Base-by-base conservation (phyloP, 2,797 vertebrate species). In the Bucorvus abyssinicus region DNA sequence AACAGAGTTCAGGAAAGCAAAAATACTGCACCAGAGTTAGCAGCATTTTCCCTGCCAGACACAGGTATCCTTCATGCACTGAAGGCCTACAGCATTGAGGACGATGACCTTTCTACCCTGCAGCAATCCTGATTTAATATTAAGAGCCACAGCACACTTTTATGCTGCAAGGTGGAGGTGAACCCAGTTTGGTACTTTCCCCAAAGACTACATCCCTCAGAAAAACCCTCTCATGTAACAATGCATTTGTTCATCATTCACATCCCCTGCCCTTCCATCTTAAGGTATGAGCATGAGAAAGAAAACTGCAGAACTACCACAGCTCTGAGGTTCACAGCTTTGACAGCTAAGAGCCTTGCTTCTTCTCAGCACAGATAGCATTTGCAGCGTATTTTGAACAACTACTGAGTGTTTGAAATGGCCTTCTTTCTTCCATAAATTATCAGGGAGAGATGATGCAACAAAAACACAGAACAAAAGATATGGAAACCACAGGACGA, bases 31-130 rank as follows among this genome's bases (percentile, higher is more conserved):
- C 5, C 20, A 70, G 38, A 34, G 19, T 60, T 34, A 26, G 38
- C 22, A 84, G 47, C 3, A 1, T 38, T 80, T 77, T 49, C 61
- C 64, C 57, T 64, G 38, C 12, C 24, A 71, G 38, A 44, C 22
- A 21, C 3, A 0, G 14, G 52, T 16, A 42, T 16, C 32, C 40
- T 45, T 24, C 45, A n/a, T 0, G 0, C 27, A 6, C 19, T 19
- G 27, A 38, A 76, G 45, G 34, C 30, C 82, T 36, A 47, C 26
- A 68, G 45, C 42, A 8, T 0, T n/a, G 26, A 45, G 47, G 19
- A 27, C 18, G 50, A 27, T 0, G 3, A 9, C 34, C 18, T 16
- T 42, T 36, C n/a, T 12, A 56, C 20, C 59, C 49, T 30, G 15
- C 30, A 64, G 61, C 50, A 60, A 50, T 17, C 38, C 75, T 15